Base-by-base conservation (phyloP, 2,113 vertebrate genomes). In the Fregata magnificens region DNA sequence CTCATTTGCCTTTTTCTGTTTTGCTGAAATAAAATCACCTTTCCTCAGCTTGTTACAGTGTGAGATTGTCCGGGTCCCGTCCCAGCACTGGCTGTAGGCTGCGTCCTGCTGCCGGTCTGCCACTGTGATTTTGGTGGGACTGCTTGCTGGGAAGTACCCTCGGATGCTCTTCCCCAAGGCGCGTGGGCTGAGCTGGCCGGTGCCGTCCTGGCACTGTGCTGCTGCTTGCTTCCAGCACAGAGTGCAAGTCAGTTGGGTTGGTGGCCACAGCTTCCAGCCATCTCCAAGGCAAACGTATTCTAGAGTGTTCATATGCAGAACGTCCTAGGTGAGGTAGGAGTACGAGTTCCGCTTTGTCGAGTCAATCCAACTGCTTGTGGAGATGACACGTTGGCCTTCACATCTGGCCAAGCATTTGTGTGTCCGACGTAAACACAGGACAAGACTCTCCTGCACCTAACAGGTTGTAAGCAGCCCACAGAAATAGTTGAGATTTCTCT, bases 261-360 rank as follows among this genome's bases (percentile, higher is more conserved):
- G 7, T 2, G 5, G 53, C 49, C 36, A 21, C 40, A 31, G 16
- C 40, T 59, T 78, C 38, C 73, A 78, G 32, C 61, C 3, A 0
- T 50, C 18, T 44, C 18, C 50, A 25, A 22, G 36, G 26, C 53
- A 61, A 20, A 26, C 0, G 0, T 31, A 10, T 10, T 47, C 24
- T 76, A 34, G 56, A 29, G 32, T 13, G 36, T 62, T 67, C 5
- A 0, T 8, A 0, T 14, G 34, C 21, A 16, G 4, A 53, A 17
- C 1, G 5, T 42, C 34, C 24, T n/a, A 4, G 29, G 26, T 45
- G 76, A 70, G 74, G 45, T 6, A 8, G 52, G 49, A 59, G 8
- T 6, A 0, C 1, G 49, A 74, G 53, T 36, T 73, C 67, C 55
- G 4, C 85, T n/a, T 58, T 53, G 26, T 2, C 0, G 0, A 40